Base-by-base conservation (phyloP, 2,113 vertebrate genomes). In the Lagopus muta region DNA sequence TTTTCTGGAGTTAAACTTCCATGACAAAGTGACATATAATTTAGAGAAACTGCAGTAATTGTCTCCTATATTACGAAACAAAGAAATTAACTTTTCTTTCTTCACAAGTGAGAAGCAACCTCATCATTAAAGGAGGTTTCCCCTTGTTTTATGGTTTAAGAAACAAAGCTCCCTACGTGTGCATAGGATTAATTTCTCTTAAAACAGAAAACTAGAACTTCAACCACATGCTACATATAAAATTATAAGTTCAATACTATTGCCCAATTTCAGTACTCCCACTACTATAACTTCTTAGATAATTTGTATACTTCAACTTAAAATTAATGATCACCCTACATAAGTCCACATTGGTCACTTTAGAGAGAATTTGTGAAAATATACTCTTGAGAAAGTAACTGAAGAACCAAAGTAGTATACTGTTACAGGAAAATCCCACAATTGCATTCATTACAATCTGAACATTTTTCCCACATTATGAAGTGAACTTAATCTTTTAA, bases 351-450 rank as follows among this genome's bases (percentile, higher is more conserved):
- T 5, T 1, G 2, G 60, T 30, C 58, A 64, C 57, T 71, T 54
- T 36, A 60, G 48, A 28, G 47, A 32, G 27, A 72, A 11, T 72
- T 75, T 16, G 88, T 55, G 34, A 76, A 85, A 76, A 90, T 21
- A 43, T 7, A 64, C 13, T 22, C 10, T 34, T 27, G 42, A 79
- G 38, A 85, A 92, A 66, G 1, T 27, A 79, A 45, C 20, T 55
- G 30, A 48, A 83, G 18, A 45, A 48, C n/a, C 13, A 13, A 78
- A 69, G 19, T 32, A n/a, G 0, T 0, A 48, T 2, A 30, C 9
- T 28, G n/a, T 17, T 45, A 80, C 20, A 85, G 17, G 25, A 58
- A 66, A 18, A 8, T 27, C 38, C 21, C 32, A 42, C n/a, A 85
- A 48, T 0, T 43, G 6, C 11, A 17, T 72, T 85, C 12, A 75